Percentiles rank a stretch among this genome's conserved stretches.
phyloP scores from a whole-genome alignment of 2,113 vertebrate genomes.

The Limanda limanda region DNA sequence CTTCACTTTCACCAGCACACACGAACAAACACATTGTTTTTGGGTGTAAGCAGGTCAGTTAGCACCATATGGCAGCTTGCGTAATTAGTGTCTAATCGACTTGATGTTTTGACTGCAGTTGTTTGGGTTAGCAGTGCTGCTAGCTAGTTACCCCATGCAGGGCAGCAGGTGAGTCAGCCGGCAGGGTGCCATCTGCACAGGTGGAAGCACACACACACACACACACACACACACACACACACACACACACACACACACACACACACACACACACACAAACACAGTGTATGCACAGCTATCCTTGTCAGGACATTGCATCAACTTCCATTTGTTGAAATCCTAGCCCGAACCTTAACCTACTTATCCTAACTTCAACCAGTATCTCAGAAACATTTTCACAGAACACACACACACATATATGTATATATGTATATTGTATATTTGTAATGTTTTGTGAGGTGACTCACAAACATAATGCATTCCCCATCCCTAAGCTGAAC shows the following conservation, averaged over 20 bases:
- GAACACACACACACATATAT: too few species aligned
- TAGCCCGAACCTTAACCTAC: too few species aligned
- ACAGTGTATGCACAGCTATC: too few species aligned
- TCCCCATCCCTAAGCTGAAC: background rate
- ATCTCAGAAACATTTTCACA: too few species aligned
- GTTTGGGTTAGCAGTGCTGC: slow-evolving; percentile 71
- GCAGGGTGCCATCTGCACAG: slow-evolving; percentile 60
- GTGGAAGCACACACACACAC: slow-evolving; percentile 45
- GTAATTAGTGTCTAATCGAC: slow-evolving; percentile 80
- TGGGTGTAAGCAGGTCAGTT: slow-evolving; percentile 66
- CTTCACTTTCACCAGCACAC: slow-evolving; percentile 4
- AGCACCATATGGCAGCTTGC: slow-evolving; percentile 75
- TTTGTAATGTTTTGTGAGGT: background rate
- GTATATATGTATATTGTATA: background rate
- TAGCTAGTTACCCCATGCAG: slow-evolving; percentile 63
- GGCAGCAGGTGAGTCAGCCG: slow-evolving; percentile 66
- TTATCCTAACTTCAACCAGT: too few species aligned
- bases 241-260: slow-evolving; percentile 10
- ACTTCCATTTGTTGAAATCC: too few species aligned
- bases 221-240: slow-evolving; percentile 14
- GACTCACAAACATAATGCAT: background rate
- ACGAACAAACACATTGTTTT: slow-evolving; percentile 49
- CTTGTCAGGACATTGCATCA: too few species aligned
- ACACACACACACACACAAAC: too few species aligned
- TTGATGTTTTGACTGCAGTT: slow-evolving; percentile 81